A percentile compares a stretch with the other conserved stretches of the same genome.
Conservation (phyloP, 1,140 invertebrate genomes). For the Plectus sambesii region DNA sequence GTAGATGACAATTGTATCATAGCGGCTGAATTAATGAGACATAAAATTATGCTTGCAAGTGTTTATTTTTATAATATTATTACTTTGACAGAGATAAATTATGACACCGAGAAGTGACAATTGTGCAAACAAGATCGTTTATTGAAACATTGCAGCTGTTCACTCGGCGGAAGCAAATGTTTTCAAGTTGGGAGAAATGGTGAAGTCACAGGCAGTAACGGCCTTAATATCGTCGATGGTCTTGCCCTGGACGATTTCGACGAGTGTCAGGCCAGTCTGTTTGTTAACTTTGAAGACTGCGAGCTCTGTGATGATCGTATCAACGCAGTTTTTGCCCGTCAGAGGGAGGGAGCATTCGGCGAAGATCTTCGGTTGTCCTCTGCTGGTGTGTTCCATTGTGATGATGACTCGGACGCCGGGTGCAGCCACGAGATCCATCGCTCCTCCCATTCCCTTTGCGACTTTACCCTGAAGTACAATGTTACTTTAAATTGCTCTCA, state of each 20-base stretch:
- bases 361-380: slow-evolving; percentile 19
- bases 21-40: no score
- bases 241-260: slow-evolving; percentile 13
- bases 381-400: slow-evolving; percentile 14
- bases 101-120: no score
- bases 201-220: not conserved
- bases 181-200: no score
- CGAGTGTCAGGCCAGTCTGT: slow-evolving; percentile 14
- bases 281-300: slow-evolving; percentile 16
- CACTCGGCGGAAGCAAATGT: no score
- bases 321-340: slow-evolving; percentile 14
- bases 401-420: slow-evolving; percentile 8
- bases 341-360: slow-evolving; percentile 17
- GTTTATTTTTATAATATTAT: no score
- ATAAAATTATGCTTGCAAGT: no score
- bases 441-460: slow-evolving; percentile 21
- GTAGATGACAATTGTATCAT: no score
- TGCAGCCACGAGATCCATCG: slow-evolving; percentile 20
- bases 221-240: not conserved
- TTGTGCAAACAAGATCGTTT: no score
- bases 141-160: no score
- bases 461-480: slow-evolving; percentile 17
- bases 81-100: no score
- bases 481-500: slow-evolving; percentile 2
- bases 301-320: slow-evolving; percentile 19